Evolutionary conservation across 2,888 invertebrate species (phyloP).

Genomic region (Psylliodes chrysocephalus): DNA sequence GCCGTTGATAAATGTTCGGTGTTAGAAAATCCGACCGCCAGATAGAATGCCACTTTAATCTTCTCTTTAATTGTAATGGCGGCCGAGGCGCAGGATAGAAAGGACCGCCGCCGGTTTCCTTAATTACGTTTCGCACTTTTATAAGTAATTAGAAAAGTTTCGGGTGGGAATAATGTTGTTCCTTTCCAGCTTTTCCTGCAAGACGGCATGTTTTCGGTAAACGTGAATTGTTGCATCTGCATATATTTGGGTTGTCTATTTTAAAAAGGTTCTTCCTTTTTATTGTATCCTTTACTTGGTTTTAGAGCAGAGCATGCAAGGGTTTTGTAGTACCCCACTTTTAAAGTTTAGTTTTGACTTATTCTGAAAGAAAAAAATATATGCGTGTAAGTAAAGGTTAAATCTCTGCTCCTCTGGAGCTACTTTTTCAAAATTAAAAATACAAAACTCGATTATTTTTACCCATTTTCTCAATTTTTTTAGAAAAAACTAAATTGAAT

Average conservation of each 20-base stretch:
- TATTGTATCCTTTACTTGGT: no score
- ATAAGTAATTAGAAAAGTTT: slow-evolving; percentile 36
- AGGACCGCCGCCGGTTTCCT: slow-evolving; percentile 36
- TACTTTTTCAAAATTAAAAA: no score
- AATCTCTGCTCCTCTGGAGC: no score
- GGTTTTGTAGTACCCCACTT: no score
- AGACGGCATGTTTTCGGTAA: background rate
- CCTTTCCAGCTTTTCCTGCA: background rate
- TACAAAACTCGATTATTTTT: no score
- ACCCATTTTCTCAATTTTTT: no score
- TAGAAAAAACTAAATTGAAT: no score
- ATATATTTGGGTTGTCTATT: background rate
- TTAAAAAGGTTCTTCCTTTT: background rate
- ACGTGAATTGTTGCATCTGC: slow-evolving; percentile 17
- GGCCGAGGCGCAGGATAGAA: no score
- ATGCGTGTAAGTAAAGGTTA: no score
- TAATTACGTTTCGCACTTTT: slow-evolving; percentile 42
- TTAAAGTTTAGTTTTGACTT: no score
- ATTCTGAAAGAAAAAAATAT: no score
- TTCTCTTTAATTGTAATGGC: slow-evolving; percentile 42
- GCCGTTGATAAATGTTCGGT: slow-evolving; percentile 55
- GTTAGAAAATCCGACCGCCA: slow-evolving; percentile 51
- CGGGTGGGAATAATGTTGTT: slow-evolving; percentile 11
- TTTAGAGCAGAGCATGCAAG: no score
- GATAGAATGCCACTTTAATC: slow-evolving; percentile 42